phyloP scores from a whole-genome alignment of 2,113 vertebrate species.

The Deroptyus accipitrinus region DNA sequence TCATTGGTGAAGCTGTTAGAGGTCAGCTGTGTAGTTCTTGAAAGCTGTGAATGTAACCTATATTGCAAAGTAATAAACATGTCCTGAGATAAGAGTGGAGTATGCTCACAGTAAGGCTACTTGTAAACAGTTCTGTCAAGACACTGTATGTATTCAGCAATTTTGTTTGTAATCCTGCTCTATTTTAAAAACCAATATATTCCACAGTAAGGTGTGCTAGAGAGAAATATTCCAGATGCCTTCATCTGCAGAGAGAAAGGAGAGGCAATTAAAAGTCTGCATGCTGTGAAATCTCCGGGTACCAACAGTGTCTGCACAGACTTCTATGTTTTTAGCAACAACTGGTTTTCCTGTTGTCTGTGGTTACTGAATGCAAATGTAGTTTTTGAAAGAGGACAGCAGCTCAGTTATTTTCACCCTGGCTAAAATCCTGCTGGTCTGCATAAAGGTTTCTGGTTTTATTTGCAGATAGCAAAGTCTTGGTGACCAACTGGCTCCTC shows the following conservation, averaged over 20 bases:
- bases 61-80: not conserved
- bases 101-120: not conserved
- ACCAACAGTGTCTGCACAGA: not conserved
- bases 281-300: constrained; percentile 16
- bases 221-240: not conserved
- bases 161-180: not conserved
- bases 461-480: not conserved
- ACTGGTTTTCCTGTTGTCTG: not conserved
- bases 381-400: not conserved
- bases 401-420: not conserved
- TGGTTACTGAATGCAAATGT: not conserved
- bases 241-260: not conserved
- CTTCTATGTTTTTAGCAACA: not conserved
- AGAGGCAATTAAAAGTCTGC: constrained; percentile 28
- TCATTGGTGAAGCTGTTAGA: not conserved
- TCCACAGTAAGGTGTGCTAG: not conserved
- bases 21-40: not conserved
- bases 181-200: not conserved
- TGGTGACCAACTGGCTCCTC: not conserved
- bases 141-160: not conserved
- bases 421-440: not conserved
- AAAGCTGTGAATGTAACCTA: not conserved
- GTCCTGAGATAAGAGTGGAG: not conserved
- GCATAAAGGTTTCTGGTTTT: not conserved
- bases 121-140: not conserved